phyloP scores from a whole-genome alignment of 2,113 vertebrate genomes.

The Oreotragus oreotragus region DNA sequence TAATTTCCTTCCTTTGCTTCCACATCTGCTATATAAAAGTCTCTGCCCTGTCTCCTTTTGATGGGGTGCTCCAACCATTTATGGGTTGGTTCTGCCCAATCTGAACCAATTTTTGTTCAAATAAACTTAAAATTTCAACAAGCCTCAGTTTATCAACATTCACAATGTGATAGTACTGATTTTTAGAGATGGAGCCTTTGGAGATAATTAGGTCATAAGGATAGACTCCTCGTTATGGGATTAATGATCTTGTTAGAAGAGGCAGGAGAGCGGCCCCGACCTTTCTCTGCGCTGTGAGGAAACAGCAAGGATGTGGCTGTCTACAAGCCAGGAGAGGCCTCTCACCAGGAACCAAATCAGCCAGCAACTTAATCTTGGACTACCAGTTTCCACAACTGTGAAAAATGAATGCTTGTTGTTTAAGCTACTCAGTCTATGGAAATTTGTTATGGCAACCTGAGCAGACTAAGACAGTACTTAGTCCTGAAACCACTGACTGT shows the following conservation, averaged over 20 bases:
- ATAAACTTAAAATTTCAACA: neutral
- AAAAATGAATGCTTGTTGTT: neutral
- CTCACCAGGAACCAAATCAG: neutral
- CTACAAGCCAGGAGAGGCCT: neutral
- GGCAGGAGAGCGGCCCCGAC: rapidly evolving
- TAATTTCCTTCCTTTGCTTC: neutral
- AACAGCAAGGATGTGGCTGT: neutral
- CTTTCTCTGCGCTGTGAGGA: neutral
- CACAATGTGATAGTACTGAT: neutral
- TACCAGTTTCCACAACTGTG: neutral
- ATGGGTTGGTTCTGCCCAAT: neutral
- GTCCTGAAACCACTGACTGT: neutral
- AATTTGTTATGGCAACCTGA: neutral
- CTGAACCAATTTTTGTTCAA: neutral
- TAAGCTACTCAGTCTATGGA: neutral
- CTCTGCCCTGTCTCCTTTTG: neutral
- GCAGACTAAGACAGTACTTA: neutral
- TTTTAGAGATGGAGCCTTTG: neutral
- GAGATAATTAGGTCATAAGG: neutral
- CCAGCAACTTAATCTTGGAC: neutral
- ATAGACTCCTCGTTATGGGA: neutral
- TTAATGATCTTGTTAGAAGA: neutral
- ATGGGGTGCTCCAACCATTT: neutral
- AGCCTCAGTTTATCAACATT: neutral
- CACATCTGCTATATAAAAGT: neutral